A percentile compares a stretch with the other conserved stretches of the same genome.
Evolutionary conservation across 2,113 vertebrate genomes (phyloP).

Genomic region (Leptocoma aspasia): DNA sequence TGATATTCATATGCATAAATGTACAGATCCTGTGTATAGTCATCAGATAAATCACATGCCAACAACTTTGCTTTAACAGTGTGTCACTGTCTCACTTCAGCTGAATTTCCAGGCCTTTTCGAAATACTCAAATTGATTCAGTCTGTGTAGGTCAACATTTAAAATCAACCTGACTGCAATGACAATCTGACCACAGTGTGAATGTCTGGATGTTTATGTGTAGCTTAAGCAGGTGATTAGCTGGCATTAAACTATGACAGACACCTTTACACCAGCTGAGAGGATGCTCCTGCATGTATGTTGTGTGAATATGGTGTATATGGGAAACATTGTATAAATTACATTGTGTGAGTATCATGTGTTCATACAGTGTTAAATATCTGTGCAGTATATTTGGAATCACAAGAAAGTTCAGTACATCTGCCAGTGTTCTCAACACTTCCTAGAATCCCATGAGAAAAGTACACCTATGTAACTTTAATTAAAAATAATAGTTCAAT

Average conservation of each 20-base stretch:
- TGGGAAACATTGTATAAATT: neutral
- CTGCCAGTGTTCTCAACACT: neutral
- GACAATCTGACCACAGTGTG: neutral
- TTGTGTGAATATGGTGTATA: neutral
- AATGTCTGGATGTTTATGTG: neutral
- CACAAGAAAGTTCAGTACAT: neutral
- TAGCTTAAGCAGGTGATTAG: neutral
- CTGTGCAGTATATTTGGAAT: neutral
- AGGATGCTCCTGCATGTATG: neutral
- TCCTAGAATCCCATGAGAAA: neutral
- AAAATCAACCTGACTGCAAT: neutral
- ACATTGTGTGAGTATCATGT: neutral
- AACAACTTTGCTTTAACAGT: neutral
- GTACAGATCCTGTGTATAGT: neutral
- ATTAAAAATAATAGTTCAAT: neutral
- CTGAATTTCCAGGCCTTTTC: neutral
- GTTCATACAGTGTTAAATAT: neutral
- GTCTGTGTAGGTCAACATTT: neutral
- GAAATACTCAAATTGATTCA: neutral
- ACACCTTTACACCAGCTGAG: neutral
- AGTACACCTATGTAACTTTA: neutral
- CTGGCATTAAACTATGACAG: neutral
- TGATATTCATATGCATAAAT: neutral
- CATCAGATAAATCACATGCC: neutral
- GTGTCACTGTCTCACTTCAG: neutral